These are phyloP conservation scores for Anableps anableps DNA, from an alignment of 2,797 vertebrate species.

Conservation along the genomic window DNA sequence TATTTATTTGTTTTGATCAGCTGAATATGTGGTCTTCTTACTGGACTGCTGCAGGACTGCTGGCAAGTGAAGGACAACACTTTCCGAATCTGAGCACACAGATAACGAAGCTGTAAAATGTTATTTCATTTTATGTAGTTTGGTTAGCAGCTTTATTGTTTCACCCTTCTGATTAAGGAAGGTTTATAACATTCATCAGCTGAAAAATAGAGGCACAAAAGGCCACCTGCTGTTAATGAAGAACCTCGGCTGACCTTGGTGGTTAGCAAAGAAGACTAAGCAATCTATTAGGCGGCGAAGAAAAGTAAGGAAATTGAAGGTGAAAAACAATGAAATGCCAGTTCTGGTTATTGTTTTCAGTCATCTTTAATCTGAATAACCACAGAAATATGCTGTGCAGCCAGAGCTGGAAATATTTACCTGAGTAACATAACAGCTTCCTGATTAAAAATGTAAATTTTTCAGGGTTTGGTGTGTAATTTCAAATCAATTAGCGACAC, in stretches of 20 bases:
- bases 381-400: too few relatives aligned
- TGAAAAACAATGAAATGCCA: slow-evolving; percentile 29
- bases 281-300: slow-evolving; percentile 3
- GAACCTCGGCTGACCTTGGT: slow-evolving; percentile 60
- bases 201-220: slow-evolving; percentile 24
- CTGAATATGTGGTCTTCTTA: slow-evolving; percentile 16
- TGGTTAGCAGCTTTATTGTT: slow-evolving; percentile 60
- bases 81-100: slow-evolving; percentile 42
- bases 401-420: background rate
- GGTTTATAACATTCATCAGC: slow-evolving; percentile 38
- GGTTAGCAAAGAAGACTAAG: slow-evolving; percentile 42
- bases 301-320: slow-evolving; percentile 17
- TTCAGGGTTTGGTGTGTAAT: too few relatives aligned
- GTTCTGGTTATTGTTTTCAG: background rate
- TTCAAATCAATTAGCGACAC: background rate
- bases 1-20: slow-evolving; percentile 21
- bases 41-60: slow-evolving; percentile 13
- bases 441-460: background rate
- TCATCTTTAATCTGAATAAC: background rate
- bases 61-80: slow-evolving; percentile 53
- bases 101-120: slow-evolving; percentile 67
- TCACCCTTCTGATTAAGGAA: slow-evolving; percentile 44
- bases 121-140: slow-evolving; percentile 23
- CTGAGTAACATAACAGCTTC: background rate
- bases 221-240: slow-evolving; percentile 51